A percentile compares a stretch with the other conserved stretches of the same genome.
phyloP scores from a whole-genome alignment of 1,140 invertebrate species.

The Ctenoplectra terminalis region DNA sequence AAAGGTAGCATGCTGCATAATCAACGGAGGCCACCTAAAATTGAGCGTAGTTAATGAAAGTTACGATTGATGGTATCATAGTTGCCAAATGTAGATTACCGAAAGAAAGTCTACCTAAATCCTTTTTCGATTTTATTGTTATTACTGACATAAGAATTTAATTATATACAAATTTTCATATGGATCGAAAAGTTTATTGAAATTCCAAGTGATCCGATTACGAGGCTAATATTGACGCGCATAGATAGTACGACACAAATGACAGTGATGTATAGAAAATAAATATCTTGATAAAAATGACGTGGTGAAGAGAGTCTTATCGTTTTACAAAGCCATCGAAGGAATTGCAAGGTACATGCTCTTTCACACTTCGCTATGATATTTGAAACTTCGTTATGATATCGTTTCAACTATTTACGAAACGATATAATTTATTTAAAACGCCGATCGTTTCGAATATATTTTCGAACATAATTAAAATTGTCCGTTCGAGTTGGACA shows the following conservation, averaged over 20 bases:
- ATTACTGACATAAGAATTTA: slow-evolving; percentile 67
- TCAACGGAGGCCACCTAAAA: slow-evolving; percentile 40
- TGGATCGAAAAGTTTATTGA: slow-evolving; percentile 45
- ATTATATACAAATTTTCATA: slow-evolving; percentile 57
- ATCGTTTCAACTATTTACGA: background rate
- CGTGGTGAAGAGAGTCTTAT: slow-evolving; percentile 70
- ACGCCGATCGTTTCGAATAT: background rate
- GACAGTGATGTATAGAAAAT: slow-evolving; percentile 59
- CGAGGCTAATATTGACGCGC: slow-evolving; percentile 31
- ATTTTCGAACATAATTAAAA: background rate
- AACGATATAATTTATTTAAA: background rate
- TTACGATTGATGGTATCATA: slow-evolving; percentile 64
- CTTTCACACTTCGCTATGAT: background rate
- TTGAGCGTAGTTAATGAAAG: slow-evolving; percentile 55
- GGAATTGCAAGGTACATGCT: slow-evolving; percentile 60
- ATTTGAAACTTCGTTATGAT: background rate
- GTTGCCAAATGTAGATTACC: slow-evolving; percentile 58
- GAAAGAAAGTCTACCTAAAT: slow-evolving; percentile 58
- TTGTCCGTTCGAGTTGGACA: background rate
- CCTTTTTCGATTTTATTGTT: slow-evolving; percentile 70
- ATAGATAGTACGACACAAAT: slow-evolving; percentile 47
- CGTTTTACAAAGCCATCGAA: slow-evolving; percentile 58
- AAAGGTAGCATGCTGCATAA: slow-evolving; percentile 59
- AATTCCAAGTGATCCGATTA: slow-evolving; percentile 52
- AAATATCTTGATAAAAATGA: slow-evolving; percentile 74